phyloP scores from a whole-genome alignment of 2,888 invertebrate species.

The Subacronicta megacephala region DNA sequence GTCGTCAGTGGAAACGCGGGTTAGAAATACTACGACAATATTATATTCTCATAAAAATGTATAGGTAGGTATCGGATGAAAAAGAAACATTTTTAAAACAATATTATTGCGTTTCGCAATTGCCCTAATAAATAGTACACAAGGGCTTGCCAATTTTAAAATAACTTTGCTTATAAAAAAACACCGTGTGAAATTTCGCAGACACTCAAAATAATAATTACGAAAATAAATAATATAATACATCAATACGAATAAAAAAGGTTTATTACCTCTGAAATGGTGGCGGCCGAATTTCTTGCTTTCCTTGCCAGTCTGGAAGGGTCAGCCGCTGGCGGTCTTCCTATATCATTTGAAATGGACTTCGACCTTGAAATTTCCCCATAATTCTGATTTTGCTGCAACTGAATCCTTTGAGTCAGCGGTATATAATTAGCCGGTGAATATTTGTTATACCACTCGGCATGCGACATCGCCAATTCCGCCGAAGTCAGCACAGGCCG shows the following conservation, averaged over 20 bases:
- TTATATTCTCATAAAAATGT: too few relatives aligned
- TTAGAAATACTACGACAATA: too few relatives aligned
- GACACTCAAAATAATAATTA: slow-evolving; percentile 61
- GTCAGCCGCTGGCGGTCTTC: slow-evolving; percentile 81
- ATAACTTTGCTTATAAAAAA: neutral
- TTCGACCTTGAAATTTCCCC: slow-evolving; percentile 87
- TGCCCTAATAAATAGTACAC: too few relatives aligned
- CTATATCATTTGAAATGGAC: slow-evolving; percentile 90
- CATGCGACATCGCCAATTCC: slow-evolving; percentile 89
- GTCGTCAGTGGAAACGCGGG: too few relatives aligned
- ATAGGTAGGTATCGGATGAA: too few relatives aligned
- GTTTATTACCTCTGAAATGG: slow-evolving; percentile 79
- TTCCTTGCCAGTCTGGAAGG: slow-evolving; percentile 72
- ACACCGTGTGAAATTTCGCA: slow-evolving; percentile 65
- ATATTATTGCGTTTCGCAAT: too few relatives aligned
- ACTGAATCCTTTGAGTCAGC: slow-evolving; percentile 81
- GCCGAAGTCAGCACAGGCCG: slow-evolving; percentile 85
- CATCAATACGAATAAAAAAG: slow-evolving; percentile 10
- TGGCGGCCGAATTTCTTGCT: slow-evolving; percentile 77
- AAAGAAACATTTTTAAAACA: too few relatives aligned
- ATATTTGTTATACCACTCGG: slow-evolving; percentile 93
- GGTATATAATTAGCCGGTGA: slow-evolving; percentile 94
- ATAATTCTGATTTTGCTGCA: slow-evolving; percentile 72
- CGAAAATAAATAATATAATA: slow-evolving; percentile 37
- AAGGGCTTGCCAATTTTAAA: too few relatives aligned